phyloP scores from a whole-genome alignment of 2,113 vertebrate species.

The Delphinus delphis region DNA sequence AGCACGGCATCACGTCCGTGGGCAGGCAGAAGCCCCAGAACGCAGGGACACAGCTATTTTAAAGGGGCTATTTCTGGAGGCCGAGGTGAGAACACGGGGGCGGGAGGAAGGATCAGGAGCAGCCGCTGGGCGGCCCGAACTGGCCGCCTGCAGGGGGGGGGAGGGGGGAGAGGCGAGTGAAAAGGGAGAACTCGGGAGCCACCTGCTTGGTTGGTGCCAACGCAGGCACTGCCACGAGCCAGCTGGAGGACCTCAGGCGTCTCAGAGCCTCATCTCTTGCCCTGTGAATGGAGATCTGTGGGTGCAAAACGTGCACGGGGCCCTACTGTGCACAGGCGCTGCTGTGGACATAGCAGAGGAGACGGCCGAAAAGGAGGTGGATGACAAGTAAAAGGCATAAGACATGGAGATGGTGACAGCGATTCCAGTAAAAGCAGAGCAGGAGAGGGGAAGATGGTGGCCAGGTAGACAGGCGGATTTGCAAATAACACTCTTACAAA shows the following conservation, averaged over 20 bases:
- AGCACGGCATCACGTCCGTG: conserved; percentile 42
- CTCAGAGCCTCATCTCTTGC: background rate
- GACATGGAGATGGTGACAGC: background rate
- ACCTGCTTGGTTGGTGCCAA: background rate
- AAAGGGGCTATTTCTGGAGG: conserved; percentile 75
- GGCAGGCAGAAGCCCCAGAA: conserved; percentile 55
- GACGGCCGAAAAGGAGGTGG: background rate
- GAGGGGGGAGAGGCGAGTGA: background rate
- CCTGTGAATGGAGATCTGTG: background rate
- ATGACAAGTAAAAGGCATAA: accelerated
- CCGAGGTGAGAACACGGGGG: conserved; percentile 64
- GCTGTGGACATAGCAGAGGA: background rate
- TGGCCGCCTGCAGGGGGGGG: background rate
- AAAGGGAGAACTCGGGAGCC: background rate
- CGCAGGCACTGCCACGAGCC: background rate
- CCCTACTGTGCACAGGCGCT: background rate
- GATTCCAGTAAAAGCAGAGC: background rate
- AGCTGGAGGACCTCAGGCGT: background rate
- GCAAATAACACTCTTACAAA: background rate
- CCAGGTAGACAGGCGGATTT: background rate
- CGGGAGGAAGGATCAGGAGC: conserved; percentile 15
- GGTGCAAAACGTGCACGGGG: background rate
- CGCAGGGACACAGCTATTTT: conserved; percentile 48
- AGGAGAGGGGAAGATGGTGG: background rate
- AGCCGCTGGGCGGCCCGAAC: background rate